Evolutionary conservation across 1,140 invertebrate genomes (phyloP).

Genomic region (Cyclargus thomasi): DNA sequence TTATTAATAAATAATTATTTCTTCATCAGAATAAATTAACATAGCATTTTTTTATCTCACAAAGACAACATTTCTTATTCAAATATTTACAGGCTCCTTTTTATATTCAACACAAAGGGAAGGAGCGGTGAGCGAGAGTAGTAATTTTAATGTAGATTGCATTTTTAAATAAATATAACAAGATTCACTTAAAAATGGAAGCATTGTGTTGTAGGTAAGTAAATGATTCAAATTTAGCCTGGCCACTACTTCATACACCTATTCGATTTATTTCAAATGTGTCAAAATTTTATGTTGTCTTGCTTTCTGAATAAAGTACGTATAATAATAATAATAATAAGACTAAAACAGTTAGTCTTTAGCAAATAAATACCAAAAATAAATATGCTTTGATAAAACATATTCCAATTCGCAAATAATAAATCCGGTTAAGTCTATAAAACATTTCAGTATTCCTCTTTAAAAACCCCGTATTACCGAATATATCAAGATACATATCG

Average conservation of each 20-base stretch:
- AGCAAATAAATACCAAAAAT: too few relatives aligned
- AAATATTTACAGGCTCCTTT: background rate
- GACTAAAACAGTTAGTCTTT: too few relatives aligned
- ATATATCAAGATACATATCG: background rate
- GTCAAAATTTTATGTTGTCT: too few relatives aligned
- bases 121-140: background rate
- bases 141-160: slow-evolving; percentile 3
- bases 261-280: too few relatives aligned
- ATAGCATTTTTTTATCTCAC: background rate
- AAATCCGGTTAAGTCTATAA: background rate
- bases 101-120: background rate
- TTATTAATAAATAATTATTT: background rate
- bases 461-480: background rate
- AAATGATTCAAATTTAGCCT: too few relatives aligned
- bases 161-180: background rate
- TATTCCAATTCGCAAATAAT: background rate
- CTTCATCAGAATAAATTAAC: background rate
- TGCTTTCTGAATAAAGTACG: too few relatives aligned
- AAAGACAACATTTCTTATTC: background rate
- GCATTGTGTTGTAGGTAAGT: too few relatives aligned
- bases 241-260: too few relatives aligned
- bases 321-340: too few relatives aligned
- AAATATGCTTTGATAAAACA: too few relatives aligned
- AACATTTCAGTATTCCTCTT: background rate
- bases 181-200: too few relatives aligned